Evolutionary conservation across 1,140 invertebrate species (phyloP), one percentile per base, ranked within the genome.

Genomic region (Penaeus indicus): DNA sequence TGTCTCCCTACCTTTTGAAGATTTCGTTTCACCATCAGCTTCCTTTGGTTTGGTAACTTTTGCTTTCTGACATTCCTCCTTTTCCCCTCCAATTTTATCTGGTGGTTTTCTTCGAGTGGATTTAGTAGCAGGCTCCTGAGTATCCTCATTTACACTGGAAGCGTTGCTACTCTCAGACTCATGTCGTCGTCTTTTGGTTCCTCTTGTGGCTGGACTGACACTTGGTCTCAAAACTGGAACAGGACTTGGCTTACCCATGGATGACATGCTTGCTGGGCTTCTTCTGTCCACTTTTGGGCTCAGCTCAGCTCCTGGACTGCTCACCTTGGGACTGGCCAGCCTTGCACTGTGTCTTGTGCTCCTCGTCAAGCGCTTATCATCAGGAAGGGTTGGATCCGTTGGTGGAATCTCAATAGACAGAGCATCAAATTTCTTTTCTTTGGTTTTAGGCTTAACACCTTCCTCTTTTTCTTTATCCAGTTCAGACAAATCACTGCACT

Each of bases 331-430:
- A 67, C 90, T 91, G 8, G 90, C 86, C n/a, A 91, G 67, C 32
- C 90, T 42, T 62, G 84, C 84, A 81, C 90, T 91, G 19, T 91
- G 90, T 32, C 90, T 88, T 11, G 90, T 91, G 78, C 89, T 90
- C 61, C 90, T 67, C 7, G 90, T 91, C 32, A 90, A 80, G 62
- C 90, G 47, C 78, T 91, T 91, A 25, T 91, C 90, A 86, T 91
- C 90, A 42, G 89, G 67, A 63, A 90, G 82, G 72, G 69, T 67
- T 67, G 89, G 27, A 42, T 90, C 89, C 13, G 82, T 27, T 69
- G 83, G 85, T 25, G 90, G 90, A 32, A 91, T 91, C 77, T 91
- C 90, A 47, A 91, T 91, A 25, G 90, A 90, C 19, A 91, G 84
- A 32, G 89, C 90, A 64, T 91, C 88, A 84, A 91, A 90, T 78